phyloP scores from a whole-genome alignment of 2,113 vertebrate genomes.

The Phrynocephalus versicolor region DNA sequence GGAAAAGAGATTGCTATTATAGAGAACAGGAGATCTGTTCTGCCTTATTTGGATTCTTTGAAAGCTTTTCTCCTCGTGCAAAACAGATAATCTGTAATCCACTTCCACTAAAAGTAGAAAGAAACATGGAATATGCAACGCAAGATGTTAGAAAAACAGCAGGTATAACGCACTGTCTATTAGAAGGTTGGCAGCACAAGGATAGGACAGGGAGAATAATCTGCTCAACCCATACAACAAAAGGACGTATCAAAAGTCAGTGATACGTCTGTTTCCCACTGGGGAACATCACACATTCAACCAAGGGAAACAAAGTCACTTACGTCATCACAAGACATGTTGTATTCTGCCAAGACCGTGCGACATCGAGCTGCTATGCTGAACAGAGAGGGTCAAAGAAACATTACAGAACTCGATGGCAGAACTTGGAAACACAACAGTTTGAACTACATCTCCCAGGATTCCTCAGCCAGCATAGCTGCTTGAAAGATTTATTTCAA shows the following conservation, averaged over 20 bases:
- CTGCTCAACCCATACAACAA: neutral
- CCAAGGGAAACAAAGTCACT: slow-evolving; percentile 67
- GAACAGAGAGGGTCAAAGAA: slow-evolving; percentile 76
- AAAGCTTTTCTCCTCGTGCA: neutral
- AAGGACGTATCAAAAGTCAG: neutral
- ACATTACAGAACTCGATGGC: slow-evolving; percentile 1
- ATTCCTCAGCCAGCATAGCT: no score
- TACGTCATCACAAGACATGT: slow-evolving; percentile 99
- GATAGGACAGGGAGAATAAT: no score
- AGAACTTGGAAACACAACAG: no score
- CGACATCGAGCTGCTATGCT: slow-evolving; percentile 98
- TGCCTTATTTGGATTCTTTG: neutral
- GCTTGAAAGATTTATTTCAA: no score
- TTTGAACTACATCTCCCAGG: no score
- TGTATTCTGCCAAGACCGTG: slow-evolving; percentile 97
- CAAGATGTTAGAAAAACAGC: neutral
- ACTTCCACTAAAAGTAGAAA: neutral
- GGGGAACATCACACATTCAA: neutral
- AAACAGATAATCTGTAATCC: neutral
- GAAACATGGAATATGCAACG: neutral
- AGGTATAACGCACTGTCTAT: neutral
- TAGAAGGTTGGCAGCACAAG: no score
- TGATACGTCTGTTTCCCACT: accelerated
- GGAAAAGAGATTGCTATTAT: neutral
- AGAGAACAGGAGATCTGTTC: neutral